These are phyloP conservation scores for Mastacembelus armatus DNA, from an alignment of 2,797 vertebrate species.

Conservation along the genomic window DNA sequence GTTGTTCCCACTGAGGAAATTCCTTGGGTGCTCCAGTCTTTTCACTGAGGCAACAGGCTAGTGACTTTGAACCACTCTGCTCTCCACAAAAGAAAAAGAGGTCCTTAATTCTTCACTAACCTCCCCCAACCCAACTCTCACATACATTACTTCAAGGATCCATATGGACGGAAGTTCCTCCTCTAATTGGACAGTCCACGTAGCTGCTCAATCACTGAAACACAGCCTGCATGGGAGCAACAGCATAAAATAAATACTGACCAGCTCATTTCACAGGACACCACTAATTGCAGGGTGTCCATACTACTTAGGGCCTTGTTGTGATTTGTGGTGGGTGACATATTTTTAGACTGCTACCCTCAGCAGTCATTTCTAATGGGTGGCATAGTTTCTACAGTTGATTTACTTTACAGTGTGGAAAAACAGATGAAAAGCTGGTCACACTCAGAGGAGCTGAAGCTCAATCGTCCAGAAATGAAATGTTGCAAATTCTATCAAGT, in stretches of 20 bases:
- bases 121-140: slow-evolving; percentile 32
- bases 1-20: slow-evolving; percentile 79
- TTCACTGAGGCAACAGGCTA: slow-evolving; percentile 85
- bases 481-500: slow-evolving; percentile 45
- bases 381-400: slow-evolving; percentile 47
- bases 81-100: slow-evolving; percentile 68
- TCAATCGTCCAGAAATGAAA: slow-evolving; percentile 22
- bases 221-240: slow-evolving; percentile 45
- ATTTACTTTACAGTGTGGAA: slow-evolving; percentile 41
- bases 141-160: slow-evolving; percentile 48
- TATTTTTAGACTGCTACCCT: slow-evolving; percentile 52
- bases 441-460: slow-evolving; percentile 28
- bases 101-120: slow-evolving; percentile 51
- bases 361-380: slow-evolving; percentile 41
- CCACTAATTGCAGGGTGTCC: slow-evolving; percentile 69
- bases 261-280: slow-evolving; percentile 51
- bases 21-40: slow-evolving; percentile 77
- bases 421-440: slow-evolving; percentile 51
- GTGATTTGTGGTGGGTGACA: slow-evolving; percentile 51
- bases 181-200: slow-evolving; percentile 48
- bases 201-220: slow-evolving; percentile 18
- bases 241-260: slow-evolving; percentile 68
- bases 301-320: slow-evolving; percentile 48
- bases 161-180: slow-evolving; percentile 43
- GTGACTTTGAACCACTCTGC: slow-evolving; percentile 79